Evolutionary conservation across 2,797 vertebrate species (phyloP).

Genomic region (Sarcoramphus papa): DNA sequence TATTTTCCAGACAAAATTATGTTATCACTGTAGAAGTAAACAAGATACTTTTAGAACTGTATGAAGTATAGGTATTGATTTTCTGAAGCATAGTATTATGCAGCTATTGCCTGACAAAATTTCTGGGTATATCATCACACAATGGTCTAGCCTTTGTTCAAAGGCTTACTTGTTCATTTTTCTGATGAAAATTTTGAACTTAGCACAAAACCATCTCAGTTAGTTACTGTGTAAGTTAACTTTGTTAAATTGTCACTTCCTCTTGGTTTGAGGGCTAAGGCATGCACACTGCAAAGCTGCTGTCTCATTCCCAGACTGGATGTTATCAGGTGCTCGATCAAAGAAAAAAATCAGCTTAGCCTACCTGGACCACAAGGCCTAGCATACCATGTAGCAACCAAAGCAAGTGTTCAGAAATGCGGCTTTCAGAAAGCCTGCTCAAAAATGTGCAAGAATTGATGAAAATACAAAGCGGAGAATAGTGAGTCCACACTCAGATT

Average conservation of each 20-base stretch:
- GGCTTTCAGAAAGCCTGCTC: not conserved
- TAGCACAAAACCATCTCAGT: not conserved
- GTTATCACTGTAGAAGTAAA: not conserved
- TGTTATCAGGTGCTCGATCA: not conserved
- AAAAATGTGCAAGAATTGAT: not conserved
- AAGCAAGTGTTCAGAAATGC: not conserved
- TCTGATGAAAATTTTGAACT: not conserved
- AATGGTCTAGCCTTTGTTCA: not conserved
- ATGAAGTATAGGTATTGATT: not conserved
- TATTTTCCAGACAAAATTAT: constrained; percentile 1
- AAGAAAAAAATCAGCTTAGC: not conserved
- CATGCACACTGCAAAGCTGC: not conserved
- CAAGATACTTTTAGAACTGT: not conserved
- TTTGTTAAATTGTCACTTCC: not conserved
- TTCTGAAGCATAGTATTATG: not conserved
- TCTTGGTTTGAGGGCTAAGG: not conserved
- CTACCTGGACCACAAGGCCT: not conserved
- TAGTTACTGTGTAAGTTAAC: not conserved
- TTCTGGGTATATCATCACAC: not conserved
- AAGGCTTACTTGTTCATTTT: not conserved
- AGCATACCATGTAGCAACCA: not conserved
- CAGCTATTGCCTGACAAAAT: not conserved
- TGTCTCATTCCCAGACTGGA: not conserved
- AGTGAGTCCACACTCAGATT: not conserved
- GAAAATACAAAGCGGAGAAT: not conserved